Base-by-base conservation (phyloP, 2,888 invertebrate genomes). In the Sialis lutaria region DNA sequence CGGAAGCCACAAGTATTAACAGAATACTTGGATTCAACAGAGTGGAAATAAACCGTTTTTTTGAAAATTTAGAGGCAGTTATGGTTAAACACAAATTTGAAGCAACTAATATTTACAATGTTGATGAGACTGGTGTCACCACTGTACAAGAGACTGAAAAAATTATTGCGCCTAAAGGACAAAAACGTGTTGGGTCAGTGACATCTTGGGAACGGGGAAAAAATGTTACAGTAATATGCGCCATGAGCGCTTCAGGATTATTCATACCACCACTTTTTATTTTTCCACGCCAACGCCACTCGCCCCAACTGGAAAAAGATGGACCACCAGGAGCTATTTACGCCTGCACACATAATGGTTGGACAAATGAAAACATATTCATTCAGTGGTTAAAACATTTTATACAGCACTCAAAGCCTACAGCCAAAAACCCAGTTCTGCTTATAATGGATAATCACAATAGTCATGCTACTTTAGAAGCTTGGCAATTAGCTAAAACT, bases 281-380 rank as follows among this genome's bases (percentile, higher is more conserved):
- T 35, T 44, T 44, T 44, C 6, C 34, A 34, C 33, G 44, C 7
- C 54, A 58, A 48, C 54, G 56, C 51, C 57, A 59, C 57, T 53
- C 54, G 6, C 53, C 54, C 40, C 49, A 49, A 30, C 51, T 61
- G 44, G 53, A 56, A 50, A 54, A 56, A 47, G 54, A 53, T 49
- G 57, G 59, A 32, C 58, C 60, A 44, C 45, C 54, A 44, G 56
- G 54, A 40, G 54, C 59, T 40, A 50, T 58, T 40, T 56, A 58
- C 50, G 50, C 50, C 31, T 55, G 54, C 49, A 57, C 58, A 9
- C 52, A 58, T 43, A 60, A 57, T 56, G 58, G 59, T 44, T 60
- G 52, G 51, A 55, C 50, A 50, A 55, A 55, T 44, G 52, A 56
- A 51, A 52, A 56, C 5, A 46, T 56, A 51, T 50, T 50, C 32